Percentiles rank a stretch among this genome's conserved stretches.
Conservation (phyloP, 64 coral and sea anemone species). For the Catalaphyllia jardinei region DNA sequence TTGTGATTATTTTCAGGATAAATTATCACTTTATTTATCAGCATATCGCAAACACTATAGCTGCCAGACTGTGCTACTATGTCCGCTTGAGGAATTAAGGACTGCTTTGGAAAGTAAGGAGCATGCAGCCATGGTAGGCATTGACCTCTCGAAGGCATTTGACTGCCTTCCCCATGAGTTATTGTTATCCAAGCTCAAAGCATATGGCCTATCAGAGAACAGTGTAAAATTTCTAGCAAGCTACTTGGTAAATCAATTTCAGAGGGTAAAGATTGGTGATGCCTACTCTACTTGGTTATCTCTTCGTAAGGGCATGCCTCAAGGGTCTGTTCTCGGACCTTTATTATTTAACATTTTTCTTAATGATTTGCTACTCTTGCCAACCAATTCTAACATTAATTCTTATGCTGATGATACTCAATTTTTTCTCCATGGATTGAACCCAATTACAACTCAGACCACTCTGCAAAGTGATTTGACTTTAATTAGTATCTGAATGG, state of each 20-base stretch:
- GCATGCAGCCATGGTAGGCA: not conserved
- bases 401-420: conserved; percentile 23
- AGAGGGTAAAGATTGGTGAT: too few species aligned
- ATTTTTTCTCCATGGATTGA: not conserved
- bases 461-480: not conserved
- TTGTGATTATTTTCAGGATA: too few species aligned
- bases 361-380: not conserved
- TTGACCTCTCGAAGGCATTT: not conserved
- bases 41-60: not conserved
- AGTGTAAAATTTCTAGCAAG: not conserved
- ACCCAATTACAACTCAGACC: too few species aligned
- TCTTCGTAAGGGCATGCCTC: too few species aligned
- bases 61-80: not conserved
- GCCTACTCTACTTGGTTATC: not conserved
- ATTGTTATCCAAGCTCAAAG: conserved; percentile 9
- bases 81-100: too few species aligned
- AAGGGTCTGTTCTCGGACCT: not conserved
- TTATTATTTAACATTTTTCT: too few species aligned
- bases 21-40: too few species aligned
- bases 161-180: too few species aligned
- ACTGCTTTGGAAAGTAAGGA: not conserved
- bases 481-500: not conserved
- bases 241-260: too few species aligned
- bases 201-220: not conserved
- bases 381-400: too few species aligned